Conservation (phyloP, 2,113 vertebrate species). For the Caretta caretta region DNA sequence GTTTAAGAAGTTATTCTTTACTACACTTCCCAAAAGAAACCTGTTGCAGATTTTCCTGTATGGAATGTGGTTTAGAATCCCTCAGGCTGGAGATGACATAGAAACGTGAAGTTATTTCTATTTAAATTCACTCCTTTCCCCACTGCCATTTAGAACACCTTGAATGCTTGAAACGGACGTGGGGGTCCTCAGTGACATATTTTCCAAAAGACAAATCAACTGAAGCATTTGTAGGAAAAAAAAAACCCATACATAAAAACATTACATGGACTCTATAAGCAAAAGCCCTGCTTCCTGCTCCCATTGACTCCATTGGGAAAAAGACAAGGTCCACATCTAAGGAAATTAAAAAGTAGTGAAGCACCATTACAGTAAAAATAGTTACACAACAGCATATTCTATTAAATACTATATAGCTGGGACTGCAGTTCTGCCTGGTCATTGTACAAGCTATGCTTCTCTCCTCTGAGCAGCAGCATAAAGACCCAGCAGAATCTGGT, state of each 20-base stretch:
- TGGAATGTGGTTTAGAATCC: neutral
- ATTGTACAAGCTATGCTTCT: neutral
- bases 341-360: neutral
- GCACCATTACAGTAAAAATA: neutral
- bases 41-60: neutral
- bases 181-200: neutral
- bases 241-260: neutral
- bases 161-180: neutral
- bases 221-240: neutral
- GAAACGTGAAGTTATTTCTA: neutral
- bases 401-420: neutral
- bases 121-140: constrained; percentile 21
- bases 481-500: neutral
- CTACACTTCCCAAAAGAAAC: neutral
- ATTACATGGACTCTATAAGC: neutral
- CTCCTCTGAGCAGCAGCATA: neutral
- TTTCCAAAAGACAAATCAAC: neutral
- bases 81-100: neutral
- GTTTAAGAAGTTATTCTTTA: neutral
- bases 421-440: neutral
- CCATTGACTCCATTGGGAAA: neutral
- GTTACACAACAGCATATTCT: rapidly evolving
- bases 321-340: neutral
- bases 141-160: constrained; percentile 20
- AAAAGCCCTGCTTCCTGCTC: neutral